phyloP scores from a whole-genome alignment of 2,797 vertebrate species.

The Enteromius anoplus region DNA sequence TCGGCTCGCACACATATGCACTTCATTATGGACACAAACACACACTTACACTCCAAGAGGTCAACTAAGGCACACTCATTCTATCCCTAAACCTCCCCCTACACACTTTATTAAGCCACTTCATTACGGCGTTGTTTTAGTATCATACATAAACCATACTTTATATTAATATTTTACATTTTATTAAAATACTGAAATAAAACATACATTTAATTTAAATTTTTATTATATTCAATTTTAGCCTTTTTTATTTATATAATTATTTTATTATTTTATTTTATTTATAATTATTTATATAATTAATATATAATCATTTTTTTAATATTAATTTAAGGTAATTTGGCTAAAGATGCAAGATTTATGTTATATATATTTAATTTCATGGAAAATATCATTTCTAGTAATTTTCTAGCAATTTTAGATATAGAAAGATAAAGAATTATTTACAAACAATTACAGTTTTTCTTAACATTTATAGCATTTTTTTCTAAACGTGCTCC shows the following conservation, averaged over 20 bases:
- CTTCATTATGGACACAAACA: conserved; percentile 58
- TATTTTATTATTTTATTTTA: too few relatives aligned
- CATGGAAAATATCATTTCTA: neutral
- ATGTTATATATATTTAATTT: neutral
- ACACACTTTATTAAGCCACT: conserved; percentile 33
- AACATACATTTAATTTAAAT: neutral
- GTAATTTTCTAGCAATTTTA: neutral
- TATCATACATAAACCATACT: neutral
- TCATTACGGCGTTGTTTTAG: neutral
- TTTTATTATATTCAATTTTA: neutral
- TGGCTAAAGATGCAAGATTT: neutral
- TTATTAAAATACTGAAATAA: neutral
- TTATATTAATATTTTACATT: neutral
- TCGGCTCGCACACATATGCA: conserved; percentile 46
- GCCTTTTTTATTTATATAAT: neutral
- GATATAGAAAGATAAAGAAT: too few relatives aligned
- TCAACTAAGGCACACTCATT: conserved; percentile 38
- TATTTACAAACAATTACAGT: too few relatives aligned
- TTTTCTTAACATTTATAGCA: too few relatives aligned
- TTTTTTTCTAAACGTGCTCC: neutral
- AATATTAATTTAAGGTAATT: neutral
- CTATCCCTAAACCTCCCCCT: conserved; percentile 18
- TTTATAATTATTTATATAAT: too few relatives aligned
- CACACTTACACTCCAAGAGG: conserved; percentile 45
- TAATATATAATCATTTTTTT: too few relatives aligned